Conservation (phyloP, 2,797 vertebrate species). For the Sebastes dallii region DNA sequence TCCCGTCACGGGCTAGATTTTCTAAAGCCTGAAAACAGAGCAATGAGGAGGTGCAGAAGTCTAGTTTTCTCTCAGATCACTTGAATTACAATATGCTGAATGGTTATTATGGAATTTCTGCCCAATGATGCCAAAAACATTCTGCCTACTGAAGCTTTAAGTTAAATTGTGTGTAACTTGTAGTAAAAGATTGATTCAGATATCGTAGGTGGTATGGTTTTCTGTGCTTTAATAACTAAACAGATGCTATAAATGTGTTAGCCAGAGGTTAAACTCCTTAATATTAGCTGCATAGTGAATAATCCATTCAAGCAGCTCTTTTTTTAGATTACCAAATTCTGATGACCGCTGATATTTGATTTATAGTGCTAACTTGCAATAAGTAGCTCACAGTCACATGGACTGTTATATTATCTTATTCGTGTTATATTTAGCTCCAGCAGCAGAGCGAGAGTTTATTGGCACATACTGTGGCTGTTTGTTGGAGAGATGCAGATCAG, state of each 20-base stretch:
- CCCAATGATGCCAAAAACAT: too few relatives aligned
- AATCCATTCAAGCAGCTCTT: neutral
- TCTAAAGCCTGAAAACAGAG: too few relatives aligned
- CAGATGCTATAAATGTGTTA: neutral
- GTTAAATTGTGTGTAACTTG: neutral
- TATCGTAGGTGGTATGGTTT: neutral
- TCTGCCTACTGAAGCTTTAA: too few relatives aligned
- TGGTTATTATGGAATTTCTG: too few relatives aligned
- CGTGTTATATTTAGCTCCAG: neutral
- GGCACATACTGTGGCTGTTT: neutral
- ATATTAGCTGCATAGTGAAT: neutral
- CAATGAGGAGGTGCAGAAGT: too few relatives aligned
- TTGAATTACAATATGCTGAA: too few relatives aligned
- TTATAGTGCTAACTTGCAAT: neutral
- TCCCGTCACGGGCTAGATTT: too few relatives aligned
- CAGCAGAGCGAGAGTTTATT: neutral
- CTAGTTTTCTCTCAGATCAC: too few relatives aligned
- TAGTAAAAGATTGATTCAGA: neutral
- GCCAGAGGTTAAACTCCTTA: neutral
- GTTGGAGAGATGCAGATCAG: conserved; percentile 38
- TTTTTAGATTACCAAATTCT: neutral
- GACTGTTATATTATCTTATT: neutral
- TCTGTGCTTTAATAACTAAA: neutral
- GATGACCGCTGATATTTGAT: neutral
- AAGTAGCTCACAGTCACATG: neutral